Percentiles rank a stretch among this genome's conserved stretches.
phyloP scores from a whole-genome alignment of 1,140 invertebrate genomes.

The Drosophila willistoni region DNA sequence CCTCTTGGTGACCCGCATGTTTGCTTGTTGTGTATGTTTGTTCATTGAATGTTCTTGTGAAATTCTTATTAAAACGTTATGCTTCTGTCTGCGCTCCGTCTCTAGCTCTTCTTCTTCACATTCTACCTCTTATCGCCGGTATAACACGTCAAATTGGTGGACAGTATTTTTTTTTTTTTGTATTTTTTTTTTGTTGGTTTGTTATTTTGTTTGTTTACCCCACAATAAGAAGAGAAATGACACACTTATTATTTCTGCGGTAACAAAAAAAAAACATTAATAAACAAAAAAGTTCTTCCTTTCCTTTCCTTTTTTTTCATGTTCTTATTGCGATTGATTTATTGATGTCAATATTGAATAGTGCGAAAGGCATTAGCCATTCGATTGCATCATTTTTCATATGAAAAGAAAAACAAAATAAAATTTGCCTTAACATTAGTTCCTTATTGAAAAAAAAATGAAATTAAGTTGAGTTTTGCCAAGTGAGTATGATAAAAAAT shows the following conservation, averaged over 20 bases:
- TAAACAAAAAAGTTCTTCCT: neutral
- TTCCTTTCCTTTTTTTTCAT: neutral
- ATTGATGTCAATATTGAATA: neutral
- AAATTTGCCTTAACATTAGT: too few relatives aligned
- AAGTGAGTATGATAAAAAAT: too few relatives aligned
- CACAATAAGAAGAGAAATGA: neutral
- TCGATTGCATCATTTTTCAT: too few relatives aligned
- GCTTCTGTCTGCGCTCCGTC: neutral
- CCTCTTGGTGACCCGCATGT: neutral
- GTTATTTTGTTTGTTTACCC: neutral
- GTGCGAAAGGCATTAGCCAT: neutral
- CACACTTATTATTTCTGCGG: neutral
- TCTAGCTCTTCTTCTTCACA: neutral
- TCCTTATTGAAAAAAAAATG: too few relatives aligned
- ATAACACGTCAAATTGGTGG: neutral
- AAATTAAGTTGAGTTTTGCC: too few relatives aligned
- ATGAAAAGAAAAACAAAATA: too few relatives aligned
- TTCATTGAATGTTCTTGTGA: constrained; percentile 13
- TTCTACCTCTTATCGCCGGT: constrained; percentile 3
- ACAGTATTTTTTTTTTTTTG: neutral
- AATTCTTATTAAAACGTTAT: neutral
- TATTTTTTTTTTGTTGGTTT: too few relatives aligned
- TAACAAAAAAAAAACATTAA: neutral
- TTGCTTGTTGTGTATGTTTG: constrained; percentile 3
- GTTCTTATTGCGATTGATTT: neutral